Evolutionary conservation across 2,113 vertebrate genomes (phyloP), one percentile per base, ranked within the genome.

Genomic region (Xyrauchen texanus): DNA sequence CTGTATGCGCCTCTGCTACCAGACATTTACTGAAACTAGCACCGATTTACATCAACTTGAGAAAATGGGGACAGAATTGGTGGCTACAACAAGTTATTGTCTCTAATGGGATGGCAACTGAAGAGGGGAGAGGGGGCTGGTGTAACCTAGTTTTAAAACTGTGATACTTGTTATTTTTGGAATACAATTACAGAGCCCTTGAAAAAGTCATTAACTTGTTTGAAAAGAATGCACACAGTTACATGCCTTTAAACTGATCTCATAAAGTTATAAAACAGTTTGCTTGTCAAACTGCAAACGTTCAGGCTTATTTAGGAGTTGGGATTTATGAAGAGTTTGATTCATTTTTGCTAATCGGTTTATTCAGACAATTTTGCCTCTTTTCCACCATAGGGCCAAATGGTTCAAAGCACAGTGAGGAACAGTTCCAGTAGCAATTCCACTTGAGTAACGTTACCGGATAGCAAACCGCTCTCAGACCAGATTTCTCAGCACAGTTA

Each of bases 251-350:
- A 91, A 82, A 79, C 77, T 83, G 89, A 87, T 87, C 83, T 83
- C 86, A 89, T 89, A 87, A 88, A 88, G 88, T 80, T 85, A 88
- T 83, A 90, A 90, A 90, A 87, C 79, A 34, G 21, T 34, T 34
- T 34, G 21, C 21, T 34, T 34, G 21, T 34, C 1, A 34, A 34
- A 34, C 21, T 34, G 21, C 21, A 34, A 34, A 34, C 21, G 1
- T 34, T 34, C 21, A 34, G 21, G 21, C 21, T 34, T 34, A 34
- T 34, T 34, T 34, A 34, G 21, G 21, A 34, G 21, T 34, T 34
- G 21, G 21, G 21, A 34, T 3, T 34, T 1, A 34, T 34, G 21
- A 34, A 3, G 21, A 34, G 21, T 34, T 34, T 34, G 21, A 34
- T 34, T 1, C 21, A 34, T 34, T 34, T 34, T 34, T 34, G 21